phyloP scores from a whole-genome alignment of 2,888 invertebrate species.

The Lumbricus terrestris region DNA sequence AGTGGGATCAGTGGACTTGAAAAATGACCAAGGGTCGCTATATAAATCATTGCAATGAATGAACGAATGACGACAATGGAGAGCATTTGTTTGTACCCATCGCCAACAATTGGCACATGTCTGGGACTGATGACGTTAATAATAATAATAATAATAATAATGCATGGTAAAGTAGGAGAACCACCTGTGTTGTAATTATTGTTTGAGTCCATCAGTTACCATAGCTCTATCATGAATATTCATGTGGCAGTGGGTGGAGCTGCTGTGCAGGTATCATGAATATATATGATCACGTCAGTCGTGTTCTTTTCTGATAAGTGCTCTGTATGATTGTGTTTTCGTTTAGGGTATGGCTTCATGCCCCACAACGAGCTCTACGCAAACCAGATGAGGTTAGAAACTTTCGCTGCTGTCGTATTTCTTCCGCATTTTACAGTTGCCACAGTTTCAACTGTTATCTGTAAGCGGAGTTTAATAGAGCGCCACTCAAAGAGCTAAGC shows the following conservation, averaged over 20 bases:
- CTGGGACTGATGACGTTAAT: no score
- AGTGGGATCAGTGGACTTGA: no score
- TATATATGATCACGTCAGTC: background rate
- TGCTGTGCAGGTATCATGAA: background rate
- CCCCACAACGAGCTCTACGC: conserved; percentile 21
- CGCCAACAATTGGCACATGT: no score
- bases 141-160: no score
- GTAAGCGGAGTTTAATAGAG: no score
- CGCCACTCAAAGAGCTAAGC: no score
- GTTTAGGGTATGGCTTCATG: conserved; percentile 20
- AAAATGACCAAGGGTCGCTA: no score
- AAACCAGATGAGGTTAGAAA: conserved; percentile 15
- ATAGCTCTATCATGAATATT: background rate
- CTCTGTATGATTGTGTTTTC: background rate
- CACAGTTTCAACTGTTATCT: background rate
- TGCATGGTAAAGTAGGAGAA: no score
- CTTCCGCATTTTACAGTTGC: background rate
- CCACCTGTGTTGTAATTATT: no score
- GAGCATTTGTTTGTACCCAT: no score
- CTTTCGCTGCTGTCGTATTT: background rate
- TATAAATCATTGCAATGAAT: background rate
- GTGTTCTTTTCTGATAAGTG: background rate
- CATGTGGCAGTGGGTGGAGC: background rate
- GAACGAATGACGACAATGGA: no score
- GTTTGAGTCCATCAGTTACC: no score